Percentiles rank a stretch among this genome's conserved stretches.
Conservation (phyloP, 1,140 invertebrate species). For the Neodiprion lecontei region DNA sequence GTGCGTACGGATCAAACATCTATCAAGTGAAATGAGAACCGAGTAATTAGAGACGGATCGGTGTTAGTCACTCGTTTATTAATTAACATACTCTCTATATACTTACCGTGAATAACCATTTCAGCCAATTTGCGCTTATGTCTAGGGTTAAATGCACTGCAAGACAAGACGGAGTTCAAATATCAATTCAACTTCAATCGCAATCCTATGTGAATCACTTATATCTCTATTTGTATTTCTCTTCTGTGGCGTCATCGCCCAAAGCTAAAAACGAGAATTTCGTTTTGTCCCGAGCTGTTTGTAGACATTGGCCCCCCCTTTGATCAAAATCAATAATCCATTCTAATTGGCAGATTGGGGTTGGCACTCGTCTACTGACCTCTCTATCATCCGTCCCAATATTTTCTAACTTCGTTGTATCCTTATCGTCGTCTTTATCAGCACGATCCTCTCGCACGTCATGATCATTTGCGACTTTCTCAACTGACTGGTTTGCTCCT, state of each 20-base stretch:
- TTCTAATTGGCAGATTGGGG: constrained; percentile 19
- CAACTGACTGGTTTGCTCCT: constrained; percentile 23
- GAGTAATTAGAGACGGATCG: no score
- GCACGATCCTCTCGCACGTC: constrained; percentile 27
- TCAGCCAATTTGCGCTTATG: neutral
- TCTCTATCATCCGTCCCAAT: constrained; percentile 56
- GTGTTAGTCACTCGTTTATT: no score
- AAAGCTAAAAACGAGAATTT: neutral
- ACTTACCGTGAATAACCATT: no score
- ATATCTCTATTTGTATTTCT: no score
- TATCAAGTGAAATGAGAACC: no score
- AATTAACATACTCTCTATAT: no score
- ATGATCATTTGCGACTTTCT: constrained; percentile 28
- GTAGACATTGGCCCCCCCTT: constrained; percentile 54
- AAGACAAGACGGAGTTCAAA: neutral
- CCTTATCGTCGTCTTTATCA: neutral
- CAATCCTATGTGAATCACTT: no score
- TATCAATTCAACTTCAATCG: neutral
- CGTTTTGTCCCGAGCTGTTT: constrained; percentile 47
- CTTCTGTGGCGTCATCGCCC: no score
- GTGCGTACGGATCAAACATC: no score
- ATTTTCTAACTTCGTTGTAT: neutral
- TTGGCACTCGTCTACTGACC: constrained; percentile 53
- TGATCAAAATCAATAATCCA: neutral
- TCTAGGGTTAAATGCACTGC: neutral